Evolutionary conservation across 2,888 invertebrate species (phyloP).

Genomic region (Cryptophagus acutangulus): DNA sequence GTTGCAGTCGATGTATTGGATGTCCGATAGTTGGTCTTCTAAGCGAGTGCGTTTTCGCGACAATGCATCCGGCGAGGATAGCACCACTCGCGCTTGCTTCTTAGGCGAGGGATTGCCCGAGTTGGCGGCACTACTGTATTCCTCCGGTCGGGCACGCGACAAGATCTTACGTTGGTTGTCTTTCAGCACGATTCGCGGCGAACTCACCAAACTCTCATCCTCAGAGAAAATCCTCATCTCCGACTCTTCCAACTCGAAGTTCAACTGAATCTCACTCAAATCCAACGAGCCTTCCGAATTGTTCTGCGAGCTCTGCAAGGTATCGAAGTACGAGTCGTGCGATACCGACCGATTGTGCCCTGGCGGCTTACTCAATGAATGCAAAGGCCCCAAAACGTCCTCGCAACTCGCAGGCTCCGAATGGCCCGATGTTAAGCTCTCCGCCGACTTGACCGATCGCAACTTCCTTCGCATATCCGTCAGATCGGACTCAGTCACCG

Average conservation of each 20-base stretch:
- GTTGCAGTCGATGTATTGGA: slow-evolving; percentile 77
- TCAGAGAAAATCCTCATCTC: slow-evolving; percentile 87
- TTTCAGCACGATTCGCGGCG: slow-evolving; percentile 51
- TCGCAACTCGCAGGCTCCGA: slow-evolving; percentile 43
- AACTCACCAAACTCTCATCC: slow-evolving; percentile 67
- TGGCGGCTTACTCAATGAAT: slow-evolving; percentile 47
- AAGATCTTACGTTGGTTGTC: slow-evolving; percentile 49
- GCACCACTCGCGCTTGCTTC: slow-evolving; percentile 54
- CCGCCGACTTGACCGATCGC: slow-evolving; percentile 67
- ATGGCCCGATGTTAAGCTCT: slow-evolving; percentile 55
- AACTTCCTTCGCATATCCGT: slow-evolving; percentile 50
- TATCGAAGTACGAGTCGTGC: slow-evolving; percentile 92
- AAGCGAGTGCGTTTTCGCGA: slow-evolving; percentile 64
- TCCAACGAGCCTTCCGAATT: slow-evolving; percentile 55
- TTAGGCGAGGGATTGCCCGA: slow-evolving; percentile 58
- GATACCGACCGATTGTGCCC: slow-evolving; percentile 71
- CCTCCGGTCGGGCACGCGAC: slow-evolving; percentile 53
- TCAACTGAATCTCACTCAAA: slow-evolving; percentile 76
- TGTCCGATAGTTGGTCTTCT: slow-evolving; percentile 72
- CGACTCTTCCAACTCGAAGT: slow-evolving; percentile 78
- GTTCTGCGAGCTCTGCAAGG: slow-evolving; percentile 55
- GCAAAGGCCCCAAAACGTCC: slow-evolving; percentile 48
- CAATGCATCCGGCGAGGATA: slow-evolving; percentile 50
- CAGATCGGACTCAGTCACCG: slow-evolving; percentile 45
- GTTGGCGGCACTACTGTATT: slow-evolving; percentile 52